phyloP scores from a whole-genome alignment of 2,888 invertebrate genomes.

The Terebella lapidaria region DNA sequence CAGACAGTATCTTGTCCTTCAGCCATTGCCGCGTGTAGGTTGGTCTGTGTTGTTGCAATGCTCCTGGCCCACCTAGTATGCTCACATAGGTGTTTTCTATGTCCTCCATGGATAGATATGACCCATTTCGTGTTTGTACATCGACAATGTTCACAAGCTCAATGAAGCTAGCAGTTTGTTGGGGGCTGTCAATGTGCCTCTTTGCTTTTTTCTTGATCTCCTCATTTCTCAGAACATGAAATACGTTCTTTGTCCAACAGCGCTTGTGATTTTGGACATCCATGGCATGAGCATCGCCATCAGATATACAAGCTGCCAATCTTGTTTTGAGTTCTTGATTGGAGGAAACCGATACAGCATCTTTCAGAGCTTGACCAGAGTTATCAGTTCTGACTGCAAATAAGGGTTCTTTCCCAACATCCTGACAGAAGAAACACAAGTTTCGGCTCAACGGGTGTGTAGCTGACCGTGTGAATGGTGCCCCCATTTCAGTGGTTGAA shows the following conservation, averaged over 20 bases:
- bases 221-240: not conserved
- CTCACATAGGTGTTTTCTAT: too few relatives aligned
- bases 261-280: not conserved
- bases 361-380: not conserved
- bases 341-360: too few relatives aligned
- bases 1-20: too few relatives aligned
- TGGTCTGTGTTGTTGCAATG: too few relatives aligned
- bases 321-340: too few relatives aligned
- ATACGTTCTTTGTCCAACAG: not conserved
- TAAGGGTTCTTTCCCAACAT: not conserved
- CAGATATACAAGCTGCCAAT: too few relatives aligned
- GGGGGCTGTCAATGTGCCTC: too few relatives aligned
- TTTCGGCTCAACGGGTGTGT: not conserved
- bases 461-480: not conserved
- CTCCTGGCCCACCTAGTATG: too few relatives aligned
- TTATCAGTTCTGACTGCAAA: not conserved
- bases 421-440: not conserved
- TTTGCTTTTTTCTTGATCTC: not conserved
- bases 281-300: not conserved
- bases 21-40: too few relatives aligned
- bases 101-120: too few relatives aligned
- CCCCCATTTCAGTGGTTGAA: not conserved
- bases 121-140: too few relatives aligned
- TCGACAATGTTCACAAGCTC: not conserved
- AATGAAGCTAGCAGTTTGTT: not conserved